These are phyloP conservation scores for Sciurus niger DNA, from an alignment of 2,113 vertebrate species.

Conservation along the genomic window DNA sequence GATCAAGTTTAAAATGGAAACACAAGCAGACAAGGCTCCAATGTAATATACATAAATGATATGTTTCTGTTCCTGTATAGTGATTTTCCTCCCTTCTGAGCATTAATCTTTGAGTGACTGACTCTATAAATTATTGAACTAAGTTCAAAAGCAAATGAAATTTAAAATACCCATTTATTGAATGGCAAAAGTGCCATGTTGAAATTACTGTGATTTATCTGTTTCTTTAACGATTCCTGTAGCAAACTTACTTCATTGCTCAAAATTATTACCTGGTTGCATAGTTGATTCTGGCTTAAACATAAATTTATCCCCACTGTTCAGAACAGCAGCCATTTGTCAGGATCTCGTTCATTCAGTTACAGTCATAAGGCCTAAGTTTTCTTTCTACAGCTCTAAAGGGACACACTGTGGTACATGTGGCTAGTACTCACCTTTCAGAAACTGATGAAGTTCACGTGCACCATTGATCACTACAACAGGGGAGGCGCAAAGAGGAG, in stretches of 20 bases:
- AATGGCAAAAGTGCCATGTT: slow-evolving; percentile 75
- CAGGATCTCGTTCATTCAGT: not conserved
- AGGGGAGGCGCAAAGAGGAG: too few relatives aligned
- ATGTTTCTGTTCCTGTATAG: slow-evolving; percentile 51
- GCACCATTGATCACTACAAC: not conserved
- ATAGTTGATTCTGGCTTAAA: slow-evolving; percentile 68
- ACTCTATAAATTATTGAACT: slow-evolving; percentile 76
- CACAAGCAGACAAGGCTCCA: not conserved
- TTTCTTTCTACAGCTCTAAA: not conserved
- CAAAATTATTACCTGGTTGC: slow-evolving; percentile 64
- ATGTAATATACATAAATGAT: slow-evolving; percentile 58
- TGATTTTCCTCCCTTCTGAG: slow-evolving; percentile 54
- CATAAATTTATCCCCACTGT: slow-evolving; percentile 48
- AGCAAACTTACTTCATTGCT: slow-evolving; percentile 72
- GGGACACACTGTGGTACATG: not conserved
- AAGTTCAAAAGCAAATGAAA: slow-evolving; percentile 79
- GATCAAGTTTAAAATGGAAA: slow-evolving; percentile 58
- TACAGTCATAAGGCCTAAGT: not conserved
- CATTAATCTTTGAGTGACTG: slow-evolving; percentile 76
- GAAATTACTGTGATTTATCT: slow-evolving; percentile 79
- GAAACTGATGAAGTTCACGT: not conserved
- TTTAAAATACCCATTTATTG: slow-evolving; percentile 80
- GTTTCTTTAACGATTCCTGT: slow-evolving; percentile 53
- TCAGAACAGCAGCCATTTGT: slow-evolving; percentile 62
- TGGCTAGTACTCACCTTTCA: not conserved